Base-by-base conservation (phyloP, 2,113 vertebrate species). In the Chaenogobius annularis region DNA sequence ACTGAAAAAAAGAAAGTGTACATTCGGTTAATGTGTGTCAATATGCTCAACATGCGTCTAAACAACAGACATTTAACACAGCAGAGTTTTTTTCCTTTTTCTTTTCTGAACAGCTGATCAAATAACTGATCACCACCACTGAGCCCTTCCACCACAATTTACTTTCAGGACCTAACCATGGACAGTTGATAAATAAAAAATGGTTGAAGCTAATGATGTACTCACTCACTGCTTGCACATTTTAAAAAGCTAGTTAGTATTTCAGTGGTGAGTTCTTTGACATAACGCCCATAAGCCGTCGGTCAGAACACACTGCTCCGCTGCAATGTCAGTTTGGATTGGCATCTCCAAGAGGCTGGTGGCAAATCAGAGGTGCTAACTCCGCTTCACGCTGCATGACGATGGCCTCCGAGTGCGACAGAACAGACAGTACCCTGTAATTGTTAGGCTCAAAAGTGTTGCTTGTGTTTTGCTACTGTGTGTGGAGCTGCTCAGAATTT, bases 281-380 rank as follows among this genome's bases (percentile, higher is more conserved):
- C 26, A 19, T 35, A 17, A 31, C 17, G 26, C 26, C 2, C 26
- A 61, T 35, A 23, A 61, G 15, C 58, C 58, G 9, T 61, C 15
- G 58, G 58, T 35, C 23, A 17, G 58, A 8, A 17, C 58, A 26
- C 55, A 61, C 58, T 26, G 35, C 26, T 35, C 14, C 26, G 6
- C 55, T 58, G 22, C 15, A 31, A 35, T 61, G 58, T 61, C 26
- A 37, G 58, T 35, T 61, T 35, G 14, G 23, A 61, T 61, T 35
- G 58, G 26, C 26, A 61, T 61, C 26, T 61, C 58, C 14, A 31
- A 35, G 26, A 15, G 23, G 58, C 58, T 61, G 58, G 26, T 61
- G 58, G 58, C 26, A 61, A 61, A 61, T 17, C 26, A 35, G 58
- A 61, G 58, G 58, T 61, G 58, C 58, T 61, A 61, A 61, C 58